Percentiles rank a stretch among this genome's conserved stretches.
These are phyloP conservation scores for Chaunax sp. DNA, from an alignment of 2,797 vertebrate genomes.

Conservation along the genomic window DNA sequence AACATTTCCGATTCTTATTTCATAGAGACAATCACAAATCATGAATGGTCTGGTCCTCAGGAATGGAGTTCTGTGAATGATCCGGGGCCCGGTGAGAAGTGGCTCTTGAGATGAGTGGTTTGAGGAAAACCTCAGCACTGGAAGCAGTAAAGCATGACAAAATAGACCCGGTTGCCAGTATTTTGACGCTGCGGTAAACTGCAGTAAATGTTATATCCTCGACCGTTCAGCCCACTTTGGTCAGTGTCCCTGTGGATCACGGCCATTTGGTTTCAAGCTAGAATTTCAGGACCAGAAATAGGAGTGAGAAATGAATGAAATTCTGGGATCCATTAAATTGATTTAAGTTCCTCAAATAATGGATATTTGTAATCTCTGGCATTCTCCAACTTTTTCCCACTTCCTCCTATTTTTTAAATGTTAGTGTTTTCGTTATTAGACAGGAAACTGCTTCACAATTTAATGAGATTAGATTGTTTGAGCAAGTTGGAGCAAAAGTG, in stretches of 20 bases:
- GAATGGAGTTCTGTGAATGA: conserved; percentile 58
- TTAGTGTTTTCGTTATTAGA: not conserved
- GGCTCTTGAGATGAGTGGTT: conserved; percentile 56
- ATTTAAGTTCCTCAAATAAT: not conserved
- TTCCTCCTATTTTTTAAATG: not conserved
- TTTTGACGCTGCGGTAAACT: conserved; percentile 52
- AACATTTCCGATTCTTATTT: conserved; percentile 1
- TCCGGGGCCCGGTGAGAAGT: conserved; percentile 49
- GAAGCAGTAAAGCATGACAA: conserved; percentile 54
- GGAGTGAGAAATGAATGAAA: not conserved
- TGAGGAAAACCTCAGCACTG: conserved; percentile 59
- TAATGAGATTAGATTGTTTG: not conserved
- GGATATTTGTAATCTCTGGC: not conserved
- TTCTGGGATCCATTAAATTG: not conserved
- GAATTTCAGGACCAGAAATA: conserved; percentile 35
- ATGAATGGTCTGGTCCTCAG: conserved; percentile 41
- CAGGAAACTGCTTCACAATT: not conserved
- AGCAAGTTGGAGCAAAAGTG: too few relatives aligned
- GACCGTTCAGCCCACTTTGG: conserved; percentile 34
- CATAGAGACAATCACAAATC: conserved; percentile 47
- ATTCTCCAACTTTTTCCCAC: not conserved
- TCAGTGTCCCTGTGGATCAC: conserved; percentile 25
- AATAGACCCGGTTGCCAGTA: conserved; percentile 31
- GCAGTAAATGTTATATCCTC: conserved; percentile 24
- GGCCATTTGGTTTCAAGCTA: conserved; percentile 27